Evolutionary conservation across 2,888 invertebrate species (phyloP).

Genomic region (Beris morrisii): DNA sequence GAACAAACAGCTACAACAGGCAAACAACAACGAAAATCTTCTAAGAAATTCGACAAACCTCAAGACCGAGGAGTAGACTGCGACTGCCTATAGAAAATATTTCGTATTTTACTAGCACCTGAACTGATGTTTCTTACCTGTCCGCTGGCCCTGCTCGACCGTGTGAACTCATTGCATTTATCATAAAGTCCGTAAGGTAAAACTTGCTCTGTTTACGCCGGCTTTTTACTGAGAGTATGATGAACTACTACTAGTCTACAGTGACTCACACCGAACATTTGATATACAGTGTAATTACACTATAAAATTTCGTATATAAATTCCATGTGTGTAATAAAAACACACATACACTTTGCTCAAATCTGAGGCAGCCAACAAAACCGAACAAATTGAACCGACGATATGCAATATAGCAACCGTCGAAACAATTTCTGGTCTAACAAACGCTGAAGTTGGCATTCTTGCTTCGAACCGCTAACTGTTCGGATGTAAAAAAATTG

Average conservation of each 20-base stretch:
- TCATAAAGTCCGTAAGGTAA: neutral
- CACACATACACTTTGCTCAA: neutral
- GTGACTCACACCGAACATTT: neutral
- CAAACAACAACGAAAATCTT: no score
- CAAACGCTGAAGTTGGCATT: constrained; percentile 52
- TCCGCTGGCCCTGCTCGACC: no score
- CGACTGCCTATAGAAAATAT: no score
- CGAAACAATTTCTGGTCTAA: constrained; percentile 2
- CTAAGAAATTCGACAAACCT: no score
- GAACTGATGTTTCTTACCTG: no score
- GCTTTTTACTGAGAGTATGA: neutral
- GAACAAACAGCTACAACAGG: no score
- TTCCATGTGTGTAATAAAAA: neutral
- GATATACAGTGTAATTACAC: constrained; percentile 3
- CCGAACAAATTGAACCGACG: constrained; percentile 30
- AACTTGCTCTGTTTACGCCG: neutral
- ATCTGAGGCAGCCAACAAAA: constrained; percentile 33
- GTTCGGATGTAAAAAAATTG: constrained; percentile 49
- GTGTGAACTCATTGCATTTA: no score
- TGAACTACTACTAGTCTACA: neutral
- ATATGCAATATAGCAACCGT: constrained; percentile 1
- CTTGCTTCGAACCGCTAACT: constrained; percentile 55
- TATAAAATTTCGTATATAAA: no score
- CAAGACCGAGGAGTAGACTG: no score
- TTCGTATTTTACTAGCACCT: no score